Percentiles rank a stretch among this genome's conserved stretches.
phyloP scores from a whole-genome alignment of 2,888 invertebrate genomes.

The Amiota communis region DNA sequence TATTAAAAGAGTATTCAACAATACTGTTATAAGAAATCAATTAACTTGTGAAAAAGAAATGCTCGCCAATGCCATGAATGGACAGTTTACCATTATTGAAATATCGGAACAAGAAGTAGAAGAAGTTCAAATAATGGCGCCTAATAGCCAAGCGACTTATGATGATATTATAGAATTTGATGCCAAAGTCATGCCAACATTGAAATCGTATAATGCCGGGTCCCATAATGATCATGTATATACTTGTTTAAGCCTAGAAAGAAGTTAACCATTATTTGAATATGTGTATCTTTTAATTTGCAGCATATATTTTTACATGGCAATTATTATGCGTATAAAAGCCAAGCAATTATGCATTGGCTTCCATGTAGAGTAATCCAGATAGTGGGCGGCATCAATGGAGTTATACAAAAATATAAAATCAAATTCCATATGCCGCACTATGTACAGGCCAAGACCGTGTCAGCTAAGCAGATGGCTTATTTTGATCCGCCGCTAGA shows the following conservation, averaged over 20 bases:
- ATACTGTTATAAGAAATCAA: slow-evolving; percentile 74
- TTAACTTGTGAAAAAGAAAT: slow-evolving; percentile 73
- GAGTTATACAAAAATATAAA: slow-evolving; percentile 62
- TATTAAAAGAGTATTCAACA: slow-evolving; percentile 60
- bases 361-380: slow-evolving; percentile 70
- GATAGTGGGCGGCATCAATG: slow-evolving; percentile 54
- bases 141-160: slow-evolving; percentile 77
- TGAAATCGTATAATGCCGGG: slow-evolving; percentile 72
- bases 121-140: slow-evolving; percentile 77
- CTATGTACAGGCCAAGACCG: slow-evolving; percentile 74
- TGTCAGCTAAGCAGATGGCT: slow-evolving; percentile 83
- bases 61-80: slow-evolving; percentile 63
- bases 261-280: background rate
- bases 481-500: slow-evolving; percentile 79
- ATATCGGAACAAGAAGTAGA: slow-evolving; percentile 75
- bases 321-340: slow-evolving; percentile 70
- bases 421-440: slow-evolving; percentile 70
- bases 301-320: slow-evolving; percentile 61
- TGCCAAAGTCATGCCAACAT: slow-evolving; percentile 72
- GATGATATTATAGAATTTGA: slow-evolving; percentile 75
- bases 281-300: background rate
- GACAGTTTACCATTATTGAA: slow-evolving; percentile 73
- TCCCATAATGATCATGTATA: slow-evolving; percentile 60
- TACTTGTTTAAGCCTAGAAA: background rate
- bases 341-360: slow-evolving; percentile 71